phyloP scores from a whole-genome alignment of 1,140 invertebrate species.

The Bombus picipes region DNA sequence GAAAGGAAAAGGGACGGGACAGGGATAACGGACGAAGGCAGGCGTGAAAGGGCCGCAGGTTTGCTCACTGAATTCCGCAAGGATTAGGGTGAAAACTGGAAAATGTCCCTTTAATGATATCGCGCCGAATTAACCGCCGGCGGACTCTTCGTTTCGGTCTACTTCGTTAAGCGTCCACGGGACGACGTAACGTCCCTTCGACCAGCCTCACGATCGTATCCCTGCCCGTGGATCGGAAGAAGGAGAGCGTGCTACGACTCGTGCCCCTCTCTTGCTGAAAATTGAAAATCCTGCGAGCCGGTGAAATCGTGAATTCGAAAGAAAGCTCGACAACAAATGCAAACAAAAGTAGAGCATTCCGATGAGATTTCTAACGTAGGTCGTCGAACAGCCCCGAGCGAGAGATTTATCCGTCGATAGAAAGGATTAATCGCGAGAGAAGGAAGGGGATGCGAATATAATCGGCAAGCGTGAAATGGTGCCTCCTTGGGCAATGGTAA shows the following conservation, averaged over 20 bases:
- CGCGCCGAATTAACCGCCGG: slow-evolving; percentile 75
- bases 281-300: neutral
- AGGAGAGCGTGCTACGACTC: too few relatives aligned
- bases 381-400: neutral
- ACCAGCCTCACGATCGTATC: slow-evolving; percentile 10
- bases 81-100: slow-evolving; percentile 83
- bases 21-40: slow-evolving; percentile 73
- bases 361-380: neutral
- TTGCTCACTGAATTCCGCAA: slow-evolving; percentile 81
- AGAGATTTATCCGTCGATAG: neutral
- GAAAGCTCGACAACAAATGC: neutral
- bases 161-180: slow-evolving; percentile 39
- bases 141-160: slow-evolving; percentile 61
- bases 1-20: slow-evolving; percentile 51
- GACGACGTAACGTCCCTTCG: slow-evolving; percentile 6
- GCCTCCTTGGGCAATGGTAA: slow-evolving; percentile 80
- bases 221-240: neutral
- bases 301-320: neutral
- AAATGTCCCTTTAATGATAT: slow-evolving; percentile 82
- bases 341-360: neutral
- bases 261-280: neutral
- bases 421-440: slow-evolving; percentile 5
- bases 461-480: slow-evolving; percentile 80
- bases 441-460: slow-evolving; percentile 49
- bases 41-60: slow-evolving; percentile 73